phyloP scores from a whole-genome alignment of 2,888 invertebrate genomes.

The Heliconius ethilla region DNA sequence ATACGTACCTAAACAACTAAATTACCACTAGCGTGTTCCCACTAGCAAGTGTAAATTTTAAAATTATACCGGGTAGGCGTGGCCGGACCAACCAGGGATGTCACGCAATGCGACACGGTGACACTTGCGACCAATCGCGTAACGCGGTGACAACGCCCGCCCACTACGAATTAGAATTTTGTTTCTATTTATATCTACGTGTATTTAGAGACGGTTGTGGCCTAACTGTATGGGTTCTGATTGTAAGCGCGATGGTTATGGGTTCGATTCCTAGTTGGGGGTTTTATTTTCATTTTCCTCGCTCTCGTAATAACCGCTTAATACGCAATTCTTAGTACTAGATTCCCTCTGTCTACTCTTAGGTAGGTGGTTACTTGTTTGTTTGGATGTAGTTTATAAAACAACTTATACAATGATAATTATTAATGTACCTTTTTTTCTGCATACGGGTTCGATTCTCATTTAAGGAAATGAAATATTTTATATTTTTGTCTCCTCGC shows the following conservation, averaged over 20 bases:
- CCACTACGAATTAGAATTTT: conserved; percentile 51
- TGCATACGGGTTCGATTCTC: too few relatives aligned
- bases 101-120: conserved; percentile 76
- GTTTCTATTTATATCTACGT: conserved; percentile 3
- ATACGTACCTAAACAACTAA: not conserved
- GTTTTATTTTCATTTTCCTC: not conserved
- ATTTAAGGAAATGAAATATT: too few relatives aligned
- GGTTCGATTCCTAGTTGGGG: not conserved
- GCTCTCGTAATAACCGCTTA: not conserved
- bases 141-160: conserved; percentile 59
- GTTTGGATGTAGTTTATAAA: too few relatives aligned
- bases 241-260: not conserved
- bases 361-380: too few relatives aligned
- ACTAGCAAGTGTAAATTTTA: conserved; percentile 46
- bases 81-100: conserved; percentile 69
- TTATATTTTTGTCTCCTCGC: too few relatives aligned
- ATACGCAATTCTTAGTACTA: too few relatives aligned
- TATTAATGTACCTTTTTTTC: too few relatives aligned
- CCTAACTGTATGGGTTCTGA: not conserved
- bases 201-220: not conserved
- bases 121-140: conserved; percentile 73
- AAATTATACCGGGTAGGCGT: conserved; percentile 64
- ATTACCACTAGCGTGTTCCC: conserved; percentile 20
- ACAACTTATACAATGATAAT: too few relatives aligned
- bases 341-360: too few relatives aligned